phyloP scores from a whole-genome alignment of 2,113 vertebrate species.

The Chrysemys picta region DNA sequence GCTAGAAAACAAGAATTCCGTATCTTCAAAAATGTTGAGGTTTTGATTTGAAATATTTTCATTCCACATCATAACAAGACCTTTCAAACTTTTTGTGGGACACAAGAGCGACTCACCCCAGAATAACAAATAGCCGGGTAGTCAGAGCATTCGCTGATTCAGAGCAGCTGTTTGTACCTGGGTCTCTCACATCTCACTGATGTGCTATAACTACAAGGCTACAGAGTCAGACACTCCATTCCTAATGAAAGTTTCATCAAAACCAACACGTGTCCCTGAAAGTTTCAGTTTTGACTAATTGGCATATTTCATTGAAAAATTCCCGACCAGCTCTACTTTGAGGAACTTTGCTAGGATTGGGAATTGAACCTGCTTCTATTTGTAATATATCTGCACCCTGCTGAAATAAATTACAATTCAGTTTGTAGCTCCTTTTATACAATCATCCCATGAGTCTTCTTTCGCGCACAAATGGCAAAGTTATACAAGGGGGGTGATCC shows the following conservation, averaged over 20 bases:
- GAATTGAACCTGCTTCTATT: not conserved
- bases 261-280: not conserved
- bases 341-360: not conserved
- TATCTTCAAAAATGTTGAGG: not conserved
- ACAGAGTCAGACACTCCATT: not conserved
- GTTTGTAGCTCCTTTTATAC: constrained; percentile 52
- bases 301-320: not conserved
- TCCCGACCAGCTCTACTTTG: not conserved
- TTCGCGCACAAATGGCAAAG: not conserved
- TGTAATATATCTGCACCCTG: not conserved
- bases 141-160: not conserved
- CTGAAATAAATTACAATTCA: not conserved
- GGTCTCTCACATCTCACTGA: too few relatives aligned
- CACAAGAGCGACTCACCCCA: not conserved
- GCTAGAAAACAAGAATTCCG: not conserved
- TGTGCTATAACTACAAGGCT: too few relatives aligned
- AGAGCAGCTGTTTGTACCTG: too few relatives aligned
- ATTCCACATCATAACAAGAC: not conserved
- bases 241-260: not conserved
- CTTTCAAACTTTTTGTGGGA: not conserved
- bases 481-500: not conserved
- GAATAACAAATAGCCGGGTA: not conserved
- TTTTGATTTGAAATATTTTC: not conserved
- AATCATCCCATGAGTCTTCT: not conserved
- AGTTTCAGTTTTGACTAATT: not conserved